Evolutionary conservation across 1,140 invertebrate species (phyloP).

Genomic region (Paraescarpia echinospica): DNA sequence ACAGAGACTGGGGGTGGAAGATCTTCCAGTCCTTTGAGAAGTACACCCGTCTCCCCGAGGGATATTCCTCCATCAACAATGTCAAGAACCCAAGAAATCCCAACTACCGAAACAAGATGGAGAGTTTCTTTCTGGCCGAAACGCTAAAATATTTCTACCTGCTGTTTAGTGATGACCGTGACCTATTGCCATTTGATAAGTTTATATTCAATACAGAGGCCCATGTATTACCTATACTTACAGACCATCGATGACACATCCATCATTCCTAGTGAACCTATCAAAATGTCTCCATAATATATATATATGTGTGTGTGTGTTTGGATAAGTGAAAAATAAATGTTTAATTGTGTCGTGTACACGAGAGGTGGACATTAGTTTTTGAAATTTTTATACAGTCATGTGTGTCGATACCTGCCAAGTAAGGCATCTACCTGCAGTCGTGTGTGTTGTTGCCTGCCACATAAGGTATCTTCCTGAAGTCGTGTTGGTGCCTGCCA

Average conservation of each 20-base stretch:
- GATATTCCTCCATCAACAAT: slow-evolving; percentile 92
- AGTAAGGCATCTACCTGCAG: too few relatives aligned
- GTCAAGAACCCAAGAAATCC: slow-evolving; percentile 72
- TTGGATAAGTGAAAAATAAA: not conserved
- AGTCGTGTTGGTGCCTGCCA: too few relatives aligned
- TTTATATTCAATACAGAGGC: slow-evolving; percentile 99
- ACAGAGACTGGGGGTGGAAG: slow-evolving; percentile 96
- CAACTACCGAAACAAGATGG: slow-evolving; percentile 65
- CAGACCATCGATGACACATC: not conserved
- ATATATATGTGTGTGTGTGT: not conserved
- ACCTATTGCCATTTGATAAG: slow-evolving; percentile 85
- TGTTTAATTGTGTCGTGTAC: not conserved
- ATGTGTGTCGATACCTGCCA: too few relatives aligned
- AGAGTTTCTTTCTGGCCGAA: slow-evolving; percentile 97
- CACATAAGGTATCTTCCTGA: too few relatives aligned
- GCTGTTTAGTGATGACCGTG: slow-evolving; percentile 88
- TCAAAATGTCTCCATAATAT: not conserved
- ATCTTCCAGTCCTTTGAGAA: slow-evolving; percentile 82
- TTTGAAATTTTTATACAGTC: too few relatives aligned
- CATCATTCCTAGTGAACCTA: not conserved
- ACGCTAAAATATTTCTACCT: slow-evolving; percentile 99
- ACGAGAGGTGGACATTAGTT: too few relatives aligned
- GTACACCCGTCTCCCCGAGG: slow-evolving; percentile 84
- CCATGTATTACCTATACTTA: slow-evolving; percentile 83
- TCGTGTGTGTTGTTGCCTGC: too few relatives aligned